Conservation (phyloP, 2,888 invertebrate genomes). For the Agapetus fuscipes region DNA sequence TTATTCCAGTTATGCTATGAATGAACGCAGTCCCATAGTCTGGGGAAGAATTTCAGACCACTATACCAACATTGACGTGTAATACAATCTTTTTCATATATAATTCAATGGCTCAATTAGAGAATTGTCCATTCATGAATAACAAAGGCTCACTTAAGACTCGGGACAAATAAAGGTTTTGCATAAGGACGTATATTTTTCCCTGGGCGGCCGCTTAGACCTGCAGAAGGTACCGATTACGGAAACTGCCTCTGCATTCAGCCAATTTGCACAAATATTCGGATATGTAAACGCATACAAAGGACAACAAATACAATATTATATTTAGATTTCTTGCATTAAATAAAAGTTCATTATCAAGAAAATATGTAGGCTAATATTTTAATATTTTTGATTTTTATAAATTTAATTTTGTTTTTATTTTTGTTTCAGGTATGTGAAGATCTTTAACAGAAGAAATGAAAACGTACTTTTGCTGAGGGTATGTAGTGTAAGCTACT, state of each 20-base stretch:
- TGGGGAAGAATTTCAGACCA: no score
- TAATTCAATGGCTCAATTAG: conserved; percentile 21
- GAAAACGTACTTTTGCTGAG: neutral
- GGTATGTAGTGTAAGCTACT: neutral
- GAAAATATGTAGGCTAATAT: no score
- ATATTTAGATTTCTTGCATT: no score
- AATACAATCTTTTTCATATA: conserved; percentile 16
- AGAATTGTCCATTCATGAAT: conserved; percentile 18
- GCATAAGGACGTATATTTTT: no score
- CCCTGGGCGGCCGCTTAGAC: no score
- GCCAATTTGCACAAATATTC: neutral
- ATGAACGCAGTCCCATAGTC: no score
- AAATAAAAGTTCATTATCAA: no score
- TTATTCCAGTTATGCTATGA: no score
- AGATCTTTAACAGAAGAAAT: neutral
- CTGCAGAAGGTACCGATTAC: no score
- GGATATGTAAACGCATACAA: neutral
- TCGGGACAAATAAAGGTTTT: neutral
- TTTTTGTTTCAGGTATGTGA: conserved; percentile 8
- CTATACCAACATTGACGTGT: no score
- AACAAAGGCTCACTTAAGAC: neutral
- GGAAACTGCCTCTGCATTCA: neutral
- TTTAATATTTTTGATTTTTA: conserved; percentile 1
- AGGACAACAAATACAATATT: no score
- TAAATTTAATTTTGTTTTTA: conserved; percentile 2